phyloP scores from a whole-genome alignment of 1,140 invertebrate species.

The Antheraea mylitta region DNA sequence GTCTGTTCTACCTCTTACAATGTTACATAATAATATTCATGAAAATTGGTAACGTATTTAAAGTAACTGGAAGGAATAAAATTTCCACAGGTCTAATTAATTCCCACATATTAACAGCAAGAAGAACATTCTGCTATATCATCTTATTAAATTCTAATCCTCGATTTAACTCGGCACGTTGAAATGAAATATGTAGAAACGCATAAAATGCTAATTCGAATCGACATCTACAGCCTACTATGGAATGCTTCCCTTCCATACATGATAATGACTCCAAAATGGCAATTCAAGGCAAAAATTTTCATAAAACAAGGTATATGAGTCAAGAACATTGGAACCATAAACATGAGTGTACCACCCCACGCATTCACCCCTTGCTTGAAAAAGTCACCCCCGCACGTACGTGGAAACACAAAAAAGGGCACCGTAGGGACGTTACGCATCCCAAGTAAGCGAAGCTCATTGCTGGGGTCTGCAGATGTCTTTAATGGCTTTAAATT shows the following conservation, averaged over 20 bases:
- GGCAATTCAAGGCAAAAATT: conserved; percentile 61
- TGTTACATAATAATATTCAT: too few relatives aligned
- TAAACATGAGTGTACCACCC: conserved; percentile 68
- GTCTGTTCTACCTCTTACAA: too few relatives aligned
- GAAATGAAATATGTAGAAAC: conserved; percentile 9
- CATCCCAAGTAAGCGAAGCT: conserved; percentile 73
- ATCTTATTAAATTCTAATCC: not conserved
- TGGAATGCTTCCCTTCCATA: conserved; percentile 26
- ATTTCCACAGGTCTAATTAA: not conserved
- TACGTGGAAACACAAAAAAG: conserved; percentile 70
- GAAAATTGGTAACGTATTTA: too few relatives aligned
- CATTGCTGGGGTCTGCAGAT: conserved; percentile 73
- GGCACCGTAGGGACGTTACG: conserved; percentile 68
- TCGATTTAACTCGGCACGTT: not conserved
- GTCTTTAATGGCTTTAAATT: conserved; percentile 78
- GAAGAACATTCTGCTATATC: not conserved
- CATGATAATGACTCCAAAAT: conserved; percentile 58
- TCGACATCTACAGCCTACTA: not conserved
- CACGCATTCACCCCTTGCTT: conserved; percentile 69
- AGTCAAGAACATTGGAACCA: conserved; percentile 72
- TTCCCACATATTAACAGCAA: not conserved
- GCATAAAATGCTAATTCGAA: conserved; percentile 35
- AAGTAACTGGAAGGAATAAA: not conserved
- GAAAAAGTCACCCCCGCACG: conserved; percentile 74
- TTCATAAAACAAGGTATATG: conserved; percentile 75